A percentile compares a stretch with the other conserved stretches of the same genome.
Evolutionary conservation across 2,888 invertebrate species (phyloP).

Genomic region (Eledone cirrhosa): DNA sequence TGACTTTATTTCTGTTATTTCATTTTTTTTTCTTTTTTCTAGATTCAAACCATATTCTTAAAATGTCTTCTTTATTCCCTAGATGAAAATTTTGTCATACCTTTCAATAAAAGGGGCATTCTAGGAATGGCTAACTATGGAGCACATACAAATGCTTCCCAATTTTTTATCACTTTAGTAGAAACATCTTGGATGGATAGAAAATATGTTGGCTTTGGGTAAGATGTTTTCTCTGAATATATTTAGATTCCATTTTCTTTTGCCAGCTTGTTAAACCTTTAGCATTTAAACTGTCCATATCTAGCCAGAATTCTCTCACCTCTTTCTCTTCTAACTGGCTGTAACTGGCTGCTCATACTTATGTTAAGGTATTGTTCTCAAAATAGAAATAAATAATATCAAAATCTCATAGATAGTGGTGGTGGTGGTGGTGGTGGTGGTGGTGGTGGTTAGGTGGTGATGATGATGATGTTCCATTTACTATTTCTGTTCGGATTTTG

Average conservation of each 20-base stretch:
- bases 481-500: neutral
- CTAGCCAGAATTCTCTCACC: no score
- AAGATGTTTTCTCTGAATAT: conserved; percentile 36
- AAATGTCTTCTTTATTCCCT: conserved; percentile 30
- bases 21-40: no score
- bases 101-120: conserved; percentile 75
- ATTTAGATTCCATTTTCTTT: neutral
- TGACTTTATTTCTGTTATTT: neutral
- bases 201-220: conserved; percentile 80
- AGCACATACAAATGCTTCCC: conserved; percentile 76
- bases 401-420: neutral
- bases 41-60: no score
- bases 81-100: conserved; percentile 77
- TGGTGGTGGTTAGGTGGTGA: no score
- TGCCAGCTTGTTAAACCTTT: neutral
- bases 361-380: no score
- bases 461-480: neutral
- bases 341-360: no score
- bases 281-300: no score
- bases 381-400: no score
- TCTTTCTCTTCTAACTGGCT: no score
- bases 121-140: conserved; percentile 79
- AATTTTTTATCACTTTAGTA: conserved; percentile 77
- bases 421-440: neutral
- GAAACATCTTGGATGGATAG: conserved; percentile 78